Evolutionary conservation across 2,888 invertebrate species (phyloP).

Genomic region (Dolichomitus sp.): DNA sequence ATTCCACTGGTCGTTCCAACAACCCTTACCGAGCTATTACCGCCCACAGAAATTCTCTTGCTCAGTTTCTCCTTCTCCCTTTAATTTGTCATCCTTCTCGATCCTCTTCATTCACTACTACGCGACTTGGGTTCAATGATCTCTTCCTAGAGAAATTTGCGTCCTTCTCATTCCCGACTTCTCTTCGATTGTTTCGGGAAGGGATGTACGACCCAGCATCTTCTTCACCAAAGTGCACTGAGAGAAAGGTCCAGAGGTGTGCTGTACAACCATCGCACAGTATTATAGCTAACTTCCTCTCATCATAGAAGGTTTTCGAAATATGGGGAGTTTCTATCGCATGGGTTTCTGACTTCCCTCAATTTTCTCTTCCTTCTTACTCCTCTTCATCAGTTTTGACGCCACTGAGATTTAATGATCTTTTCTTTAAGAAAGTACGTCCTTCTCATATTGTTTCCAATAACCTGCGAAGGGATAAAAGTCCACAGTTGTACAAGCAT

Average conservation of each 20-base stretch:
- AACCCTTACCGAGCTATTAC: constrained; percentile 38
- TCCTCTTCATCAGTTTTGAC: no score
- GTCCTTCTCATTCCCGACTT: constrained; percentile 5
- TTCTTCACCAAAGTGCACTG: background rate
- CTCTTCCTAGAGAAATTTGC: constrained; percentile 2
- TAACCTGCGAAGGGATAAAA: no score
- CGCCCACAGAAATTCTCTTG: constrained; percentile 21
- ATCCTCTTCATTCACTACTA: constrained; percentile 13
- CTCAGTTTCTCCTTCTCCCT: background rate
- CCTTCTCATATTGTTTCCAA: no score
- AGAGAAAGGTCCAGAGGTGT: background rate
- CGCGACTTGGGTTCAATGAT: background rate
- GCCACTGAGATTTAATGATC: no score
- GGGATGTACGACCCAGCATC: background rate
- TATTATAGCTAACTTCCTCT: background rate
- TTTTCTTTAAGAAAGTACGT: no score
- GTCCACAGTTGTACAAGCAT: no score
- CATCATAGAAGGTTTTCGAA: no score
- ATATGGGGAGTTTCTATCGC: no score
- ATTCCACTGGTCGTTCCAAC: constrained; percentile 43
- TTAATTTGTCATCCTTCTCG: background rate
- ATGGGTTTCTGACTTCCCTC: no score
- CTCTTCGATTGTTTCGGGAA: constrained; percentile 16
- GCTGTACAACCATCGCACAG: background rate
- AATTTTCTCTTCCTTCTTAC: no score